phyloP scores from a whole-genome alignment of 2,113 vertebrate species.

The Ictalurus furcatus region DNA sequence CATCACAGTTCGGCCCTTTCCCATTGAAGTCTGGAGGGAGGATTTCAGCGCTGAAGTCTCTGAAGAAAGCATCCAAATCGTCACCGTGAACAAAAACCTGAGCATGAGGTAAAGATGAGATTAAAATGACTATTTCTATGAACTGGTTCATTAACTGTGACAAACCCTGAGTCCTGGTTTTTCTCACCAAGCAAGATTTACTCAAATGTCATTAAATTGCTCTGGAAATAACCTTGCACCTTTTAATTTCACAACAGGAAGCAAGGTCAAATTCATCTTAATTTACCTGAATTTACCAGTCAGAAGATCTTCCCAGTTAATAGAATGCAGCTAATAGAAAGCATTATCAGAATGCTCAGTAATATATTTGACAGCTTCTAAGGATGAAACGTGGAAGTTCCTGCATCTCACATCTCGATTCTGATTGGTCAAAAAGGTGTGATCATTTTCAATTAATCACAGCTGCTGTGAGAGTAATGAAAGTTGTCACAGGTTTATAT shows the following conservation, averaged over 20 bases:
- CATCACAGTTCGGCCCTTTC: constrained; percentile 79
- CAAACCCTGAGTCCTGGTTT: neutral
- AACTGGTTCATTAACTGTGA: neutral
- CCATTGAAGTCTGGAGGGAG: constrained; percentile 90
- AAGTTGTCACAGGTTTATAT: neutral
- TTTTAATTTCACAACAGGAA: neutral
- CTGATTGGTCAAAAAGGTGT: neutral
- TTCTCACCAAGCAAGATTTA: neutral
- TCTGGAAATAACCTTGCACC: neutral
- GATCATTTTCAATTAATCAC: neutral
- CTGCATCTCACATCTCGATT: neutral
- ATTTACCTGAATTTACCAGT: neutral
- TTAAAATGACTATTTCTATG: neutral
- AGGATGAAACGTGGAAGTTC: neutral
- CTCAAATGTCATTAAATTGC: neutral
- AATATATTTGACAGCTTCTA: neutral
- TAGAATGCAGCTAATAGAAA: neutral
- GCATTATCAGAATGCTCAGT: neutral
- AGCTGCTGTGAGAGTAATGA: neutral
- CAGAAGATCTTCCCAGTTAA: neutral
- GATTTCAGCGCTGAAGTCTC: constrained; percentile 83
- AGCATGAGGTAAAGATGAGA: neutral
- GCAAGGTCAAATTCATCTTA: neutral
- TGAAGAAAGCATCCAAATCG: constrained; percentile 84
- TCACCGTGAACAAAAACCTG: constrained; percentile 94